Conservation (phyloP, 1,140 invertebrate genomes). For the Zaprionus taronus region DNA sequence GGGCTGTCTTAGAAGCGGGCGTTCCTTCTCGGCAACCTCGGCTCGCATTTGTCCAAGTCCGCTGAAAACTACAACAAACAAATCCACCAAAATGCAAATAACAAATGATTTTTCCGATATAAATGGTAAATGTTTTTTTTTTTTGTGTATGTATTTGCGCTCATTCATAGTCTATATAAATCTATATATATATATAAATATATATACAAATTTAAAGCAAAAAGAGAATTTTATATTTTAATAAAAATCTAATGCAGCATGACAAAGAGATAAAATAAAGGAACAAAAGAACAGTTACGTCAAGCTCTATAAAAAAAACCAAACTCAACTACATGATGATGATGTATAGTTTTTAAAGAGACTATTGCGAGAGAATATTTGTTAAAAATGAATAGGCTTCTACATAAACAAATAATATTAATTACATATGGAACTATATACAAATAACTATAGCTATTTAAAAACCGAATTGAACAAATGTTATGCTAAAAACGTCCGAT, state of each 20-base stretch:
- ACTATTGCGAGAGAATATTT: slow-evolving; percentile 44
- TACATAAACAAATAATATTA: slow-evolving; percentile 25
- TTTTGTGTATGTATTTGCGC: slow-evolving; percentile 71
- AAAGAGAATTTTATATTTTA: slow-evolving; percentile 75
- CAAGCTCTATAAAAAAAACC: slow-evolving; percentile 28
- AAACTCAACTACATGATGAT: slow-evolving; percentile 29
- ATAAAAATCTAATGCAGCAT: slow-evolving; percentile 62
- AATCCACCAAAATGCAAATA: slow-evolving; percentile 70
- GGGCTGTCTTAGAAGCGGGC: slow-evolving; percentile 21
- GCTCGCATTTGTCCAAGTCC: slow-evolving; percentile 42
- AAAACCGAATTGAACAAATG: slow-evolving; percentile 42
- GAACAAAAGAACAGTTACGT: slow-evolving; percentile 13
- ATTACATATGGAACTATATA: slow-evolving; percentile 33
- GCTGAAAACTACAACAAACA: slow-evolving; percentile 64
- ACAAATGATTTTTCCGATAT: slow-evolving; percentile 55
- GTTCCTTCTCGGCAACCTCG: slow-evolving; percentile 10
- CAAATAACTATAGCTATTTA: slow-evolving; percentile 45
- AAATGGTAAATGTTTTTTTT: slow-evolving; percentile 50
- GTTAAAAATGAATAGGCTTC: slow-evolving; percentile 56
- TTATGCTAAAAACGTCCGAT: slow-evolving; percentile 44
- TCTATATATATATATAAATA: slow-evolving; percentile 43
- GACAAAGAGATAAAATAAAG: slow-evolving; percentile 19
- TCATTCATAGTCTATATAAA: slow-evolving; percentile 64
- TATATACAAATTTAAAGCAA: slow-evolving; percentile 49
- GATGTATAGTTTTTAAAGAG: slow-evolving; percentile 50